These are phyloP conservation scores for Plectropomus leopardus DNA, from an alignment of 2,113 vertebrate species.

Conservation along the genomic window DNA sequence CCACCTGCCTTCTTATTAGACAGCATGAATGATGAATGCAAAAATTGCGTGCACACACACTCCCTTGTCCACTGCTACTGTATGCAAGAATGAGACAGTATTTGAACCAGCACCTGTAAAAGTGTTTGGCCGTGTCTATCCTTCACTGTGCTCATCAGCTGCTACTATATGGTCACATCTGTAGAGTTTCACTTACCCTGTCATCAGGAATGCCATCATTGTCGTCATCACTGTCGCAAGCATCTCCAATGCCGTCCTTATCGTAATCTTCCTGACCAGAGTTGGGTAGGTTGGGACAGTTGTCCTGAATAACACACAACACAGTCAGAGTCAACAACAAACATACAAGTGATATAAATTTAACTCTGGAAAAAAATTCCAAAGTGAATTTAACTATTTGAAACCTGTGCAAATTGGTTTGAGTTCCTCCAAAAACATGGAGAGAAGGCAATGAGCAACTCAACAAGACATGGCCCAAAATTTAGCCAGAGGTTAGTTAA, in stretches of 20 bases:
- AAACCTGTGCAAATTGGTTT: too few relatives aligned
- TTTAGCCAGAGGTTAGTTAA: too few relatives aligned
- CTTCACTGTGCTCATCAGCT: too few relatives aligned
- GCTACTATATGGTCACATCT: not conserved
- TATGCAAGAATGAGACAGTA: too few relatives aligned
- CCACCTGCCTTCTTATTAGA: conserved; percentile 53
- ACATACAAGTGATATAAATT: not conserved
- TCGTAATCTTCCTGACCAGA: conserved; percentile 99
- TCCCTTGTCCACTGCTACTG: not conserved
- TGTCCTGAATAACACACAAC: conserved; percentile 88
- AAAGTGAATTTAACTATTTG: not conserved
- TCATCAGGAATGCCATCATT: conserved; percentile 96
- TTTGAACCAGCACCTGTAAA: too few relatives aligned
- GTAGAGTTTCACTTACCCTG: conserved; percentile 84
- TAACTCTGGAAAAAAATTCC: not conserved
- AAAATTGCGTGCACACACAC: conserved; percentile 23
- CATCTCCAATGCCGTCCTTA: conserved; percentile 96
- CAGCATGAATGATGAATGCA: conserved; percentile 65
- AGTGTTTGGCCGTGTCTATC: too few relatives aligned
- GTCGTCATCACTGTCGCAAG: conserved; percentile 96
- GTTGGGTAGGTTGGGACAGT: conserved; percentile 98
- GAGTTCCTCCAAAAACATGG: too few relatives aligned
- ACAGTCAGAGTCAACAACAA: not conserved
- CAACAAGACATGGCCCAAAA: too few relatives aligned
- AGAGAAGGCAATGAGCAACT: too few relatives aligned